Base-by-base conservation (phyloP, 1,140 invertebrate genomes). In the Zaprionus camerounensis region DNA sequence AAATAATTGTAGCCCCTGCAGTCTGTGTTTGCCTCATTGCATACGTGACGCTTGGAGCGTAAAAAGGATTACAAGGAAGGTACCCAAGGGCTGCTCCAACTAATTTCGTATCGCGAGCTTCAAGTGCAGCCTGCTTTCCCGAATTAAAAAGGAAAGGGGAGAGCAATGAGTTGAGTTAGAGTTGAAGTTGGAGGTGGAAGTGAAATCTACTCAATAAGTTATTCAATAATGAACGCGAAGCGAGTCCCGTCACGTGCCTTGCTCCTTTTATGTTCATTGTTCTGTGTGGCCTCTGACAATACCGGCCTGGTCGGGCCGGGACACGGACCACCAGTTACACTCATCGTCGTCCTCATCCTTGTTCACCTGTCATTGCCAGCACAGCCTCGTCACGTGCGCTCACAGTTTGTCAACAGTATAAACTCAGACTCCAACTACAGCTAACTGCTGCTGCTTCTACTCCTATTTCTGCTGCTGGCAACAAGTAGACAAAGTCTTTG, bases 251-350 rank as follows among this genome's bases (percentile, higher is more conserved):
- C 85, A 90, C 85, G 85, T 90, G 85, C 86, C 81, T 57, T 22
- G 24, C 67, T 64, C 57, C 81, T 82, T 85, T 90, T 85, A 90
- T 82, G 65, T 77, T 85, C 85, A 90, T 90, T 90, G 85, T 90
- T 44, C 41, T 70, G 66, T 34, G 13, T 34, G 13, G 49, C 53
- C n/a, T 51, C 46, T 44, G 70, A 73, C 70, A 77, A 77, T 73
- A 63, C 59, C 38, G 13, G 38, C 3, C 56, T 57, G 57, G n/a
- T 9, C 15, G 6, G n/a, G 41, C 3, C 34, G 24, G 20, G 20
- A 34, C 15, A 26, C 24, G 17, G 57, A 59, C 61, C 28, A 57
- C 34, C 44, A 59, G 46, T 38, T 75, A 26, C 22, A 51, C 51
- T 65, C 55, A 67, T 71, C 64, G 7, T 51, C 3, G 1, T 5